Evolutionary conservation across 37 sponge, comb jelly and placozoan genomes (phyloP).

Genomic region (Theonella swinhoei): DNA sequence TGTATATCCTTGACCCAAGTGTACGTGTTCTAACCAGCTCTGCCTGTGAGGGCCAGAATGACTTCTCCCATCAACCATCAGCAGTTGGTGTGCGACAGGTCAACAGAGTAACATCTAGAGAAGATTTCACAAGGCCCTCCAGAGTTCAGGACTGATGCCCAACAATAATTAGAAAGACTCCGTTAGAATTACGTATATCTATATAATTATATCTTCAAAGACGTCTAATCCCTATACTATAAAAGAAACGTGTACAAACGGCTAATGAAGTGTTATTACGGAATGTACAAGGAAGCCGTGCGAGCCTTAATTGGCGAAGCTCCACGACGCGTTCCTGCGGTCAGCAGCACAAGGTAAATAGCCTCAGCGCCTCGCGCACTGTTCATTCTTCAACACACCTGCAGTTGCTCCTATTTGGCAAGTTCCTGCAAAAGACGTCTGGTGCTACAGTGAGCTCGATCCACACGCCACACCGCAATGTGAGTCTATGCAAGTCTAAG

Average conservation of each 20-base stretch:
- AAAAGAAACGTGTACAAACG: too few relatives aligned
- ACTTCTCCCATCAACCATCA: slow-evolving; percentile 20
- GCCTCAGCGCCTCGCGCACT: neutral
- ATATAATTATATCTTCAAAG: neutral
- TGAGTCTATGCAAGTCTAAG: too few relatives aligned
- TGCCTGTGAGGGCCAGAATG: slow-evolving; percentile 27
- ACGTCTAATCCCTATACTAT: too few relatives aligned
- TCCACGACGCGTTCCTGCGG: neutral
- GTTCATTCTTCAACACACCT: neutral
- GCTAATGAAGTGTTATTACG: too few relatives aligned
- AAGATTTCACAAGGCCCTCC: slow-evolving; percentile 33
- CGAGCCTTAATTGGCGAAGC: too few relatives aligned
- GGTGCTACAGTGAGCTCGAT: too few relatives aligned
- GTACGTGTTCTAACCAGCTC: slow-evolving; percentile 43
- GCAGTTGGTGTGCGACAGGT: slow-evolving; percentile 34
- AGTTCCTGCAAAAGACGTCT: too few relatives aligned
- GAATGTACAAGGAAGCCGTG: too few relatives aligned
- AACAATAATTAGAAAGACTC: too few relatives aligned
- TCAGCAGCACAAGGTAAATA: neutral
- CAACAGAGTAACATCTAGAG: slow-evolving; percentile 19
- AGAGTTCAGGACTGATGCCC: neutral
- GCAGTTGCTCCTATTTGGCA: neutral
- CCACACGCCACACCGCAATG: too few relatives aligned
- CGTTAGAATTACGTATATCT: too few relatives aligned
- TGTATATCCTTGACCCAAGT: too few relatives aligned